Evolutionary conservation across 1,140 invertebrate species (phyloP).

Genomic region (Magallana angulata): DNA sequence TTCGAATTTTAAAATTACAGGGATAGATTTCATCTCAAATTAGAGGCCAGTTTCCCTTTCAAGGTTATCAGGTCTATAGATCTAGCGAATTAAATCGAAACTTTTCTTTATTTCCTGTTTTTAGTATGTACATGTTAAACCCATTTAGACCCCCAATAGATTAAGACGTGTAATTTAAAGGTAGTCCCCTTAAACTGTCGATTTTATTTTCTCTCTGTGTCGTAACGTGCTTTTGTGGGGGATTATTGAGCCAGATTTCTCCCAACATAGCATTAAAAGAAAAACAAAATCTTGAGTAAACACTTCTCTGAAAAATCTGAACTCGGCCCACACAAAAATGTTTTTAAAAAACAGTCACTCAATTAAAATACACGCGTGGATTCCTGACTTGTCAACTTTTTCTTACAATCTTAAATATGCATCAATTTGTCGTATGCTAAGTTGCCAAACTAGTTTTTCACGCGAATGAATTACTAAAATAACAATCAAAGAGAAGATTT

Average conservation of each 20-base stretch:
- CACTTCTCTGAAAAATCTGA: too few species aligned
- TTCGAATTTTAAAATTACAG: not conserved
- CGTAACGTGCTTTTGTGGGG: not conserved
- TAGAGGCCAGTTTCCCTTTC: not conserved
- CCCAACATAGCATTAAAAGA: not conserved
- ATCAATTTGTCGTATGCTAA: not conserved
- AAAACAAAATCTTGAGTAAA: not conserved
- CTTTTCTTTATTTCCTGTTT: not conserved
- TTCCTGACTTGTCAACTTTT: not conserved
- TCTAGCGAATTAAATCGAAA: slow-evolving; percentile 16
- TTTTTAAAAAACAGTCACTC: not conserved
- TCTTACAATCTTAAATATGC: not conserved
- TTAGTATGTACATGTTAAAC: not conserved
- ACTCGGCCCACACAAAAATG: not conserved
- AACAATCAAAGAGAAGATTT: not conserved
- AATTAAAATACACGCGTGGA: not conserved
- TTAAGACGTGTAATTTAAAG: slow-evolving; percentile 26
- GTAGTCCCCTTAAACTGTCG: not conserved
- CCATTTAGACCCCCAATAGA: not conserved
- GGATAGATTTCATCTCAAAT: not conserved
- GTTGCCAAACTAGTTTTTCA: slow-evolving; percentile 25
- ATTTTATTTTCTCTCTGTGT: not conserved
- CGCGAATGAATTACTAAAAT: slow-evolving; percentile 1
- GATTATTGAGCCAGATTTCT: not conserved
- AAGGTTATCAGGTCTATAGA: not conserved